Base-by-base conservation (phyloP, 2,113 vertebrate genomes). In the Cyphomyrus plagiostoma region DNA sequence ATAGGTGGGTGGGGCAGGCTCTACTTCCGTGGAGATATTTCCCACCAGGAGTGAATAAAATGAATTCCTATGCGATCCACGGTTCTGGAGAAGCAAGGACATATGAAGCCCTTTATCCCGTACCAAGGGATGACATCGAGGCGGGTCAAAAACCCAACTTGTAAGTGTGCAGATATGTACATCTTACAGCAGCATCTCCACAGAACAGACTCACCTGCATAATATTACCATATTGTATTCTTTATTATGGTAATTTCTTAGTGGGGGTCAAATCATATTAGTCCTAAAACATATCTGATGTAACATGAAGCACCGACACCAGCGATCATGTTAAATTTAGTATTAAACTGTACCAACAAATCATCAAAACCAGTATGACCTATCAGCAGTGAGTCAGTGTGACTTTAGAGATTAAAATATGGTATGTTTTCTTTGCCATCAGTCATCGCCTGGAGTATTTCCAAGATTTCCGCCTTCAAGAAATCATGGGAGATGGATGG, bases 31-130 rank as follows among this genome's bases (percentile, higher is more conserved):
- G 94, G 95, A 92, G 92, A 0, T 95, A 93, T 94, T 97, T 97
- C 11, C 95, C 94, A 42, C 92, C 93, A 70, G 93, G 92, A 62
- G 91, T 96, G 91, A 91, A 97, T 92, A 96, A 95, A 93, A 97
- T 92, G 89, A 97, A 96, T 94, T 96, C 93, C n/a, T 94, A 95
- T 42, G 94, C 94, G 70, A 95, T 96, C 90, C 95, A 94, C 48
- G 95, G 96, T 11, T 96, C 94, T 48, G 93, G 90, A 19, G 93
- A 89, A 82, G 89, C 90, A 90, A 94, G 94, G 62, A 94, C 90
- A 17, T 97, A 95, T 48, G 95, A 96, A 93, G 90, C 90, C 35
- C 93, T 97, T 90, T 95, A 95, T 92, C 93, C 94, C 39, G 48
- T 96, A 90, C 93, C 95, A 15, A 91, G 89, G 88, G 91, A 93